Evolutionary conservation across 1,140 invertebrate genomes (phyloP), one percentile per base, ranked within the genome.

Genomic region (Tetramorium simillimum): DNA sequence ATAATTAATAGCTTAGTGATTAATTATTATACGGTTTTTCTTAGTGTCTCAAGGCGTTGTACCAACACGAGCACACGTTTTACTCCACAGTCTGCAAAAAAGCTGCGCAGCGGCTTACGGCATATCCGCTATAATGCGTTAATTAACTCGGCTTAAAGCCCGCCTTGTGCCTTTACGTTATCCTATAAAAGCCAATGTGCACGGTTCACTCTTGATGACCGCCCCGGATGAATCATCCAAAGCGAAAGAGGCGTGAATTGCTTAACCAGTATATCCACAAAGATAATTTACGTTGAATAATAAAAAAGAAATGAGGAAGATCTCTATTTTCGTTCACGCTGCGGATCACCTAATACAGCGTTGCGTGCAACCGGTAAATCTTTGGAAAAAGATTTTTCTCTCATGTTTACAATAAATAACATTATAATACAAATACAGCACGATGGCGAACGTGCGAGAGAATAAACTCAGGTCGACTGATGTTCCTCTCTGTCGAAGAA

Each of bases 101-200:
- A 81, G 21, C 65, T n/a, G 63, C 33, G 46, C 75, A 51, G 33
- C 49, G 78, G 78, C 63, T 81, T 81, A 70, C 65, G 21, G 78
- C 33, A 58, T 53, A 70, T 70, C 65, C 78, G 78, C 78, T 81
- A 70, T 81, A 81, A 81, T 81, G 65, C 78, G 63, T 81, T 81
- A 81, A 81, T 81, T 81, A 81, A 70, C 78, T 70, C 78, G 78
- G 78, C 78, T 81, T 81, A 81, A 43, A 81, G 78, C 51, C 10
- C 49, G 37, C 33, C 78, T 70, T 56, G 78, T 24, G 49, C 37
- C 63, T 81, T 81, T 81, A 70, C 65, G 78, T 78, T 78, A 78
- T 65, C 60, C 63, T 53, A 81, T 69, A 69, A 69, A 69, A 69
- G 33, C 63, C 77, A 69, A 81, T 56, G 77, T 78, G 37, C 76